Evolutionary conservation across 2,797 vertebrate species (phyloP).

Genomic region (Hozukius guyotensis): DNA sequence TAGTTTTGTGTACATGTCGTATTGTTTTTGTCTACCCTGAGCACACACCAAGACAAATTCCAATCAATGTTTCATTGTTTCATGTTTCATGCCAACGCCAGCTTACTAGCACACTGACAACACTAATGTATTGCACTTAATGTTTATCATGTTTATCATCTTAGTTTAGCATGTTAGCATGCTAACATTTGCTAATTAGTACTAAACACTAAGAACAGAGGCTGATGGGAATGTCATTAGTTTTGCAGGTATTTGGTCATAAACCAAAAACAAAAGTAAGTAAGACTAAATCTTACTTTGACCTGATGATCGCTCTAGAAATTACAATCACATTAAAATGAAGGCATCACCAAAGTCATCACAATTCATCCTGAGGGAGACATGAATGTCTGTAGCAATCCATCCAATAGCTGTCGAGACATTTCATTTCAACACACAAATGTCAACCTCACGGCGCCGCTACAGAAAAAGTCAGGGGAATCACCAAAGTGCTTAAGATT

Average conservation of each 20-base stretch:
- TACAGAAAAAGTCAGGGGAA: conserved; percentile 4
- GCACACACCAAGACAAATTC: background rate
- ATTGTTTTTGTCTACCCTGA: background rate
- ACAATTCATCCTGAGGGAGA: background rate
- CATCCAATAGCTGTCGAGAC: background rate
- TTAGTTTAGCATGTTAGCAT: background rate
- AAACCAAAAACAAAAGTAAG: background rate
- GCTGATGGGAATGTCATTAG: background rate
- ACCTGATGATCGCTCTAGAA: background rate
- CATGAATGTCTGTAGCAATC: background rate
- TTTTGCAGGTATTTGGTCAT: background rate
- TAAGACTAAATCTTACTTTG: too few relatives aligned
- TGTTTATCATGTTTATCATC: background rate
- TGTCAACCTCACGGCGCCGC: conserved; percentile 11
- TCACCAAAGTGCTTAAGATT: background rate
- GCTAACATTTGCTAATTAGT: background rate
- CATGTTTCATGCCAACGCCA: background rate
- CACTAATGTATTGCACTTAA: background rate
- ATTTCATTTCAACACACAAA: conserved; percentile 14
- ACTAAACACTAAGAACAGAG: background rate
- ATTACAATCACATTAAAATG: background rate
- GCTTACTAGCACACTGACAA: background rate
- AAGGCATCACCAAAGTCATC: background rate
- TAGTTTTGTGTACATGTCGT: background rate
- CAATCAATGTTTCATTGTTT: background rate